phyloP scores from a whole-genome alignment of 2,113 vertebrate species.

The Laterallus jamaicensis region DNA sequence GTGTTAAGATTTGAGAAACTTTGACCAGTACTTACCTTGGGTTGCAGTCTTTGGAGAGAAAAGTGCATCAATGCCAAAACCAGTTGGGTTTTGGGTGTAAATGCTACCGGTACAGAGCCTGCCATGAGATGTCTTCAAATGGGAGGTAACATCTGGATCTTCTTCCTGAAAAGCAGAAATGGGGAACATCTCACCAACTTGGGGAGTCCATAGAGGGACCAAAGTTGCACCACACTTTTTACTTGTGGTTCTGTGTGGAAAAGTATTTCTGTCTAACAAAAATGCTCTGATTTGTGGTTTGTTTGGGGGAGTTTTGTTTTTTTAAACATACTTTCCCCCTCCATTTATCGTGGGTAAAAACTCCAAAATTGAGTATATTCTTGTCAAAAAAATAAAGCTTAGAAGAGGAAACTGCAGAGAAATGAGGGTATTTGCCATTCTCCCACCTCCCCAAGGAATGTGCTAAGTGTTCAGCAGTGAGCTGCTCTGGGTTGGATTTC shows the following conservation, averaged over 20 bases:
- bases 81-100: background rate
- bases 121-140: background rate
- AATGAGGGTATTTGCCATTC: background rate
- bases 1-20: background rate
- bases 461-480: background rate
- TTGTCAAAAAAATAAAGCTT: background rate
- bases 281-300: background rate
- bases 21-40: background rate
- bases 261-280: background rate
- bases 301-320: background rate
- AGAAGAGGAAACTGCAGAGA: background rate
- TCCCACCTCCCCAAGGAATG: background rate
- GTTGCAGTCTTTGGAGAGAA: background rate
- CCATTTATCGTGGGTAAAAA: background rate
- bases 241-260: background rate
- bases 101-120: background rate
- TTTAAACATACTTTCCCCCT: background rate
- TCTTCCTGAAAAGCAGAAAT: background rate
- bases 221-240: background rate
- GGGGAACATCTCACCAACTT: background rate
- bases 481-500: background rate
- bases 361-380: background rate
- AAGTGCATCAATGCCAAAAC: background rate
- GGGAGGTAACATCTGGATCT: background rate
- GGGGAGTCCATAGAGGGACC: background rate